Percentiles rank a stretch among this genome's conserved stretches.
Conservation (phyloP, 2,113 vertebrate species). For the Passer montanus region DNA sequence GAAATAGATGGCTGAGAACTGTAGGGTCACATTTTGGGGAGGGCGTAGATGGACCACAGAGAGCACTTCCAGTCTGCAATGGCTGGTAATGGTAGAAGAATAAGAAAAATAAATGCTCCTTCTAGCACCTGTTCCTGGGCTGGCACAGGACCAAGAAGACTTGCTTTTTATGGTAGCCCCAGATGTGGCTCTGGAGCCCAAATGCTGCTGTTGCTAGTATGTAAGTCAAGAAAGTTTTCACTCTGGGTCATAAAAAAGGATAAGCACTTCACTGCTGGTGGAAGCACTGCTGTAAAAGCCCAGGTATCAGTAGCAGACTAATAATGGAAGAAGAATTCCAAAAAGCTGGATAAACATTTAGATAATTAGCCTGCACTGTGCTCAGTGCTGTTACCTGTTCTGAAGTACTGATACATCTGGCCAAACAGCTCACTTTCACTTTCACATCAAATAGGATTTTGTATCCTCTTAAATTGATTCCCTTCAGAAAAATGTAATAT, state of each 20-base stretch:
- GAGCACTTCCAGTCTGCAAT: not conserved
- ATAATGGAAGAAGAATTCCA: not conserved
- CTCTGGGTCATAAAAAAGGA: not conserved
- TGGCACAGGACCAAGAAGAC: not conserved
- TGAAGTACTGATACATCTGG: not conserved
- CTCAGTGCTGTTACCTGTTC: not conserved
- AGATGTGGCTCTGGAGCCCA: not conserved
- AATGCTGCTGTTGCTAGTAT: not conserved
- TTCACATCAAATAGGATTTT: conserved; percentile 18
- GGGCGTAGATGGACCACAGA: not conserved
- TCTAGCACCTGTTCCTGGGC: not conserved
- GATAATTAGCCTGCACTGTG: not conserved
- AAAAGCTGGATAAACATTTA: not conserved
- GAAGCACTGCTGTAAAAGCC: not conserved
- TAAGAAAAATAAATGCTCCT: not conserved
- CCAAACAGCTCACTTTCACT: conserved; percentile 28
- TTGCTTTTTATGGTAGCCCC: not conserved
- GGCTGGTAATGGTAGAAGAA: not conserved
- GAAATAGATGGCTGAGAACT: not conserved
- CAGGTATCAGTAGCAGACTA: not conserved
- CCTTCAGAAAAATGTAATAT: not conserved
- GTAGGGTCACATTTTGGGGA: not conserved
- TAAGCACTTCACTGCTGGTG: not conserved
- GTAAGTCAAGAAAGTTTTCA: not conserved
- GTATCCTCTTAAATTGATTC: not conserved